Base-by-base conservation (phyloP, 1,140 invertebrate genomes). In the Cecropterus lyciades region DNA sequence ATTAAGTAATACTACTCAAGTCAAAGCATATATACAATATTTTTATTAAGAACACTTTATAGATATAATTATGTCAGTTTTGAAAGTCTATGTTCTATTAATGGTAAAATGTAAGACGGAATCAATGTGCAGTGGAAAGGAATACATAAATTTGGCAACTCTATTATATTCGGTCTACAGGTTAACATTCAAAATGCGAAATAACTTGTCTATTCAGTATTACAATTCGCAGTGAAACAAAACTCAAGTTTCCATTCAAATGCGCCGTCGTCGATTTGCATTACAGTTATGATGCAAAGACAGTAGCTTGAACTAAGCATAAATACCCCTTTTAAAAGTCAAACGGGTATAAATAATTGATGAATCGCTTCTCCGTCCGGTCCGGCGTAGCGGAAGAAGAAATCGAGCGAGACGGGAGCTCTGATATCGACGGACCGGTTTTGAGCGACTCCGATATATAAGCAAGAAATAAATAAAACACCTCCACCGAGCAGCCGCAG, bases 281-380 rank as follows among this genome's bases (percentile, higher is more conserved):
- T 72, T 68, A 69, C 62, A 72, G 62, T 80, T 75, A 74, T 78
- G 60, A 78, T 70, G 56, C 71, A 70, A 75, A 74, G 51, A 49
- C 13, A 14, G 40, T 37, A 70, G 16, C 27, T 69, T 40, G n/a
- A 64, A 66, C 27, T 53, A 59, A 72, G 60, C 33, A 65, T 69
- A 74, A 75, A 75, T 69, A 72, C 63, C 52, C 40, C 24, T 74
- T 81, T 76, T 81, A 73, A 82, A 81, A 82, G 68, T 81, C 76
- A 82, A 79, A 33, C 71, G 62, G 64, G 70, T 79, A 85, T 83
- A 82, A 82, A 84, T 88, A 82, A 84, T 84, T 84, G 77, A 85
- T 82, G 73, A 83, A 80, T 82, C 73, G 69, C 71, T 60, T 67
- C 55, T 42, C 67, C 70, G 69, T 77, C 69, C 56, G 67, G 71